A percentile compares a stretch with the other conserved stretches of the same genome.
Conservation (phyloP, 2,797 vertebrate species). For the Geotrypetes seraphini region DNA sequence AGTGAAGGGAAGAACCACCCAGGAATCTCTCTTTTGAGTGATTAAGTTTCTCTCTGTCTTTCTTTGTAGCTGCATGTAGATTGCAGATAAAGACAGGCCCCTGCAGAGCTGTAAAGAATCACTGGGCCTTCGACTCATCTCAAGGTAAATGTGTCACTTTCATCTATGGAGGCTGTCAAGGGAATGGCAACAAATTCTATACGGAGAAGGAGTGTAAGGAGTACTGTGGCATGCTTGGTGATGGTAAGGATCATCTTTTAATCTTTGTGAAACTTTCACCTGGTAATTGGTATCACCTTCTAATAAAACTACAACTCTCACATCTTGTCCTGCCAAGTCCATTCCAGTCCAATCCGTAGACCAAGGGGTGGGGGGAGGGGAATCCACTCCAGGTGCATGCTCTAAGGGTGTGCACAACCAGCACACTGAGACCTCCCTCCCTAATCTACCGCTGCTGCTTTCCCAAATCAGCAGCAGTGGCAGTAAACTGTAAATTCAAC, state of each 20-base stretch:
- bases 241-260: constrained; percentile 48
- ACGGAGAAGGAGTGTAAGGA: constrained; percentile 86
- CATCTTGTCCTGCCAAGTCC: too few species aligned
- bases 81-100: constrained; percentile 57
- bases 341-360: too few species aligned
- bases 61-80: constrained; percentile 68
- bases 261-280: constrained; percentile 19
- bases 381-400: too few species aligned
- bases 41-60: too few species aligned
- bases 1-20: too few species aligned
- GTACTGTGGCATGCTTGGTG: constrained; percentile 68
- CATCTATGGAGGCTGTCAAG: constrained; percentile 61
- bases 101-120: constrained; percentile 32
- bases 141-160: constrained; percentile 68
- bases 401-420: too few species aligned
- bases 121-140: constrained; percentile 71
- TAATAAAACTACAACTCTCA: background rate
- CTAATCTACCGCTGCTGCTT: too few species aligned
- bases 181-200: constrained; percentile 90
- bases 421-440: too few species aligned
- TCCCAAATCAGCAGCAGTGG: too few species aligned
- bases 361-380: too few species aligned
- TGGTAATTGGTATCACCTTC: constrained; percentile 18
- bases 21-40: too few species aligned
- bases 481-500: too few species aligned